phyloP scores from a whole-genome alignment of 2,888 invertebrate genomes.

The Trissoscelio sp. region DNA sequence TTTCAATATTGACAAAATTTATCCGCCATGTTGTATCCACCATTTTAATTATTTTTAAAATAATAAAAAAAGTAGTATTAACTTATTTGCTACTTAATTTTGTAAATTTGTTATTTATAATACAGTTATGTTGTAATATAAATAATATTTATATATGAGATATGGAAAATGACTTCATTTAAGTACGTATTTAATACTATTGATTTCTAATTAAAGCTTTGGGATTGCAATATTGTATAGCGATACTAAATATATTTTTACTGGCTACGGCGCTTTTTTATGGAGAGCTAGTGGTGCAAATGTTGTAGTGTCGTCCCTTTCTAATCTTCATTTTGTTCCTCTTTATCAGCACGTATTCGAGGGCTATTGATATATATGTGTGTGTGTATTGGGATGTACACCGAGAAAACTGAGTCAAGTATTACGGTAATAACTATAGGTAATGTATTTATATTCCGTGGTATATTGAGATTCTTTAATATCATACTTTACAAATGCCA shows the following conservation, averaged over 20 bases:
- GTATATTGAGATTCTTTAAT: constrained; percentile 13
- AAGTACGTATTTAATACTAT: too few species aligned
- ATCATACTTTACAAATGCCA: neutral
- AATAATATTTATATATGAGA: too few species aligned
- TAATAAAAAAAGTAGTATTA: too few species aligned
- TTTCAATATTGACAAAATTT: too few species aligned
- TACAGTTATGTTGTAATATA: too few species aligned
- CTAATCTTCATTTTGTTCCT: constrained; percentile 43
- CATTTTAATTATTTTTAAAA: too few species aligned
- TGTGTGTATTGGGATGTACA: constrained; percentile 8
- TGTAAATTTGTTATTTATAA: too few species aligned
- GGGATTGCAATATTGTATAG: neutral
- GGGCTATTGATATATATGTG: constrained; percentile 27
- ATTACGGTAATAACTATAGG: constrained; percentile 15
- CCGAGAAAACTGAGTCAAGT: constrained; percentile 54
- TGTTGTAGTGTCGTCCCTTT: constrained; percentile 47
- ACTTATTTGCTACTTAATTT: too few species aligned
- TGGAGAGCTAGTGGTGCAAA: constrained; percentile 24
- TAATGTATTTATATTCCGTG: constrained; percentile 21
- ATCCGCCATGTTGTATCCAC: too few species aligned
- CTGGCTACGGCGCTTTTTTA: constrained; percentile 11
- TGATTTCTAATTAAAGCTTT: neutral
- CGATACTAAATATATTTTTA: neutral
- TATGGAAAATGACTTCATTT: too few species aligned
- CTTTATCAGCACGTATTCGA: constrained; percentile 29